Evolutionary conservation across 2,113 vertebrate genomes (phyloP), one percentile per base, ranked within the genome.

Genomic region (Hemicordylus capensis): DNA sequence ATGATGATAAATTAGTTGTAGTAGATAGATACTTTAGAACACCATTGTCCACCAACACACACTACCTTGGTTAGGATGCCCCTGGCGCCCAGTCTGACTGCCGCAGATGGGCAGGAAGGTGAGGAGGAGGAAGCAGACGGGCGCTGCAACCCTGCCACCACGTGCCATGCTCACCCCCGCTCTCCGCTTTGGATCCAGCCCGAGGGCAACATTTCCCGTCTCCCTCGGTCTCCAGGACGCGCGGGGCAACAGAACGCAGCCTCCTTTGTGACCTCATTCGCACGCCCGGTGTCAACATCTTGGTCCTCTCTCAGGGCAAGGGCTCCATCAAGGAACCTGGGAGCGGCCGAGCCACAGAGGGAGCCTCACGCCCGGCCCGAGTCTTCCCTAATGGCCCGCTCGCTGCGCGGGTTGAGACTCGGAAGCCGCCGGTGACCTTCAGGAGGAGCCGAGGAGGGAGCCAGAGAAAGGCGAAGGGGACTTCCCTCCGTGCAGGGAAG

Each of bases 201-300:
- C 6, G 22, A 5, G 26, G 26, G 39, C 26, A 2, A 44, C 11
- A 26, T 24, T 12, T 73, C 24, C 48, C 70, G 42, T 4, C 58
- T 59, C 58, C 58, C 24, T 26, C 64, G 12, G 76, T 79, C 42
- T 69, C 84, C 58, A 79, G 44, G 56, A 63, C 42, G 48, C 66
- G 24, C 39, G 69, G 10, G 54, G 28, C 26, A 22, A 44, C n/a
- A 66, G 54, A 85, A 85, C n/a, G 51, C 66, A 24, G 12, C 14
- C 66, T 2, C 19, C 66, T 79, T 42, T 79, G 84, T 85, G 84
- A 80, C 84, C 76, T 85, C 84, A 85, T 24, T 20, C 54, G 12
- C 56, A n/a, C 51, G 34, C 4, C 48, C 12, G 20, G 37, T 12
- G 11, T 2, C 39, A 59, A 54, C 56, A 31, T 3, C 54, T 37